A percentile compares a stretch with the other conserved stretches of the same genome.
These are phyloP conservation scores for Corythaixoides concolor DNA, from an alignment of 2,113 vertebrate species.

Conservation along the genomic window DNA sequence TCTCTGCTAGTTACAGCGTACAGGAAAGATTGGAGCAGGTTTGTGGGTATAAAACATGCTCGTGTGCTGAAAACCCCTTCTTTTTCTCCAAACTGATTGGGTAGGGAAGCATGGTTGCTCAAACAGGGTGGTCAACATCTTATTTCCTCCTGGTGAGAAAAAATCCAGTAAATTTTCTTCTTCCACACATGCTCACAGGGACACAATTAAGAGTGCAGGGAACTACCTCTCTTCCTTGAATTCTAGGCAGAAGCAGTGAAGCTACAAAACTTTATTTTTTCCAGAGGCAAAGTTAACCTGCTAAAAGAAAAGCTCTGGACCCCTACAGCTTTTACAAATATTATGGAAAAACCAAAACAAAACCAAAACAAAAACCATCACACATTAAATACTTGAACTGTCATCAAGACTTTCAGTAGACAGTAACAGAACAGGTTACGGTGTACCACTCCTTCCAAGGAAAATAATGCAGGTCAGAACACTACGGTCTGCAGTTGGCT, in stretches of 20 bases:
- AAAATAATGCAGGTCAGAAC: neutral
- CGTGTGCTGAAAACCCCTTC: neutral
- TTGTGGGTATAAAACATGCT: neutral
- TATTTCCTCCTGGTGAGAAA: neutral
- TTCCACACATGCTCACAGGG: neutral
- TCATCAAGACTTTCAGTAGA: neutral
- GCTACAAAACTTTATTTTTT: neutral
- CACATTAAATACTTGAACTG: neutral
- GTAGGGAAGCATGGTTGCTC: neutral
- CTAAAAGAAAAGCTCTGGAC: neutral
- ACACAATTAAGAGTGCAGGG: neutral
- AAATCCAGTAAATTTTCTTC: neutral
- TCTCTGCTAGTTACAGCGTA: neutral
- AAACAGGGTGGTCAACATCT: neutral
- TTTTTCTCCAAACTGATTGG: neutral
- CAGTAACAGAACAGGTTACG: neutral
- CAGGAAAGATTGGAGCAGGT: neutral
- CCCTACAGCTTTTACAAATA: neutral
- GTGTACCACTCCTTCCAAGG: neutral
- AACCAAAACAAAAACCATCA: too few species aligned
- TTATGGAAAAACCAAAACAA: too few species aligned
- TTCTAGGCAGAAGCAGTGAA: neutral
- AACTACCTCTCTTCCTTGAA: neutral
- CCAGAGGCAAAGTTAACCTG: neutral
- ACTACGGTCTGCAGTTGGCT: accelerated